Base-by-base conservation (phyloP, 2,888 invertebrate species). In the Chrysodeixis includens region DNA sequence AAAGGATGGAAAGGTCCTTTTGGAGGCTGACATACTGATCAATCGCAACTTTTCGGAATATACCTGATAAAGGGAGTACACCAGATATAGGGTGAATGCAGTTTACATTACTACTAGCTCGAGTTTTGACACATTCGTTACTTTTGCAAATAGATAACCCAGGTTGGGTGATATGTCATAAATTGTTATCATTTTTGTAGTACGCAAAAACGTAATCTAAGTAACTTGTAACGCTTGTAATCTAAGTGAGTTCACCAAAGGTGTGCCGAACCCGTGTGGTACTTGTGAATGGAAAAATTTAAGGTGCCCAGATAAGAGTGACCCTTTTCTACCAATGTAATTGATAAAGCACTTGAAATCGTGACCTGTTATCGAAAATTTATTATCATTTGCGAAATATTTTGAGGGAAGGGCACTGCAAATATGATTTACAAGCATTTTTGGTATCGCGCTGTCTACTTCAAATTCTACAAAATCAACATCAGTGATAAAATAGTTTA, bases 261-360 rank as follows among this genome's bases (percentile, higher is more conserved):
- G 77, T 64, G n/a, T n/a, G n/a, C n/a, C n/a, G n/a, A n/a, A n/a
- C n/a, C n/a, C n/a, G n/a, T n/a, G 79, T 69, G 69, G 18, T 20
- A 16, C 46, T 60, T 51, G 14, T 35, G 0, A 44, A 51, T 54
- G 76, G 76, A 78, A 73, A 69, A 63, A 56, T 69, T 44, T 26
- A 49, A 46, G 40, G 22, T 14, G 18, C 10, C n/a, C 5, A 56
- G 79, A 76, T 78, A 78, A 69, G 8, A 32, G 1, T 49, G 22
- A 30, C 5, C 20, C 30, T n/a, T 20, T 32, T 53, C 52, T 44
- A 44, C 26, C 56, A n/a, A 16, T 54, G 30, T 61, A 72, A 63
- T 76, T 76, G 69, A 70, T 70, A 22, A n/a, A 66, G 73, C 32
- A 56, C 60, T 68, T 62, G 49, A 70, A 72, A 72, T 67, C 57